Base-by-base conservation (phyloP, 2,888 invertebrate genomes). In the Nomada fucata region DNA sequence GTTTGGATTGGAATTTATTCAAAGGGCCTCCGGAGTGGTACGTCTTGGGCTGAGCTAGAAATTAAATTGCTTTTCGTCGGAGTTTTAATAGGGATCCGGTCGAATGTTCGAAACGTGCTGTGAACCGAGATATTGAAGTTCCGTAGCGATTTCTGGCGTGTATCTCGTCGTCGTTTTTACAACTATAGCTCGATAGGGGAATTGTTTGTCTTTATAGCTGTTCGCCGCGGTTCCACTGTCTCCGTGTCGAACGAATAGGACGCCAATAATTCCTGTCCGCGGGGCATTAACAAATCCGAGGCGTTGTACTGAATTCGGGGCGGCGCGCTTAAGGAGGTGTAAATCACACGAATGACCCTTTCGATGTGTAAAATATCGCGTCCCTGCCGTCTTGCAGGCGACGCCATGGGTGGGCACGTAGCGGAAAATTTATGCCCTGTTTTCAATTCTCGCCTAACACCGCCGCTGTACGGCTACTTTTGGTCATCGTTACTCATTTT, bases 351-450 rank as follows among this genome's bases (percentile, higher is more conserved):
- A 85, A 85, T 84, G 55, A 79, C 77, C 69, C 42, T 76, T 60
- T 69, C 82, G 82, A 78, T 79, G 76, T 79, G 63, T 84, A 72
- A 85, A 85, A 85, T 85, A 85, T 85, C 82, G 73, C 70, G 81
- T 81, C 77, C 70, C 42, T n/a, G 75, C 53, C 76, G 73, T 72
- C 83, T 72, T 81, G 83, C 63, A 52, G 64, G 57, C 44, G 57
- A 72, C 80, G 69, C 59, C 61, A 42, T 44, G 68, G 53, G 61
- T 29, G 72, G 77, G 77, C 84, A 83, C 84, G 84, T 85, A 77
- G 60, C 55, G 60, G 29, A 52, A 20, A 84, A 85, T 85, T 85
- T 84, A 85, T 82, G 71, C 23, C 83, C 81, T 73, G 69, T 82
- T 82, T 84, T 85, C 82, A 84, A 82, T 82, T 81, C 75, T 42